Evolutionary conservation across 2,797 vertebrate species (phyloP).

Genomic region (Gadopsis bispinosus): DNA sequence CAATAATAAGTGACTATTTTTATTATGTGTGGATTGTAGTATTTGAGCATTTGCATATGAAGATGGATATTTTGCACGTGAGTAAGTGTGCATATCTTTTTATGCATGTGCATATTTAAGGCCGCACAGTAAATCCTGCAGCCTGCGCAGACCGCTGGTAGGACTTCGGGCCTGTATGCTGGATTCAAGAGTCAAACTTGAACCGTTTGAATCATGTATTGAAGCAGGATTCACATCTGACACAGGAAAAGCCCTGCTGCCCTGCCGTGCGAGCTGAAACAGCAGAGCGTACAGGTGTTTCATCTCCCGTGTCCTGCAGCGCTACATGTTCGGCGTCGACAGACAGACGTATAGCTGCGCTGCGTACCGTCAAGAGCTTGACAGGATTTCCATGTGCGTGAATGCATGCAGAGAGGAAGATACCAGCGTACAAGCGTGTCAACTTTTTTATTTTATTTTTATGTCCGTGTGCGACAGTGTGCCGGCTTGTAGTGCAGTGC

Average conservation of each 20-base stretch:
- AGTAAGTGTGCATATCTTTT: background rate
- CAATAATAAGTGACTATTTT: background rate
- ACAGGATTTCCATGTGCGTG: background rate
- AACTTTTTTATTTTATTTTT: background rate
- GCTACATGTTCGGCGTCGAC: slow-evolving; percentile 13
- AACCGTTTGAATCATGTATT: slow-evolving; percentile 55
- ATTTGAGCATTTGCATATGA: background rate
- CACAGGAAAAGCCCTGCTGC: slow-evolving; percentile 26
- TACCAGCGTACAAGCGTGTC: background rate
- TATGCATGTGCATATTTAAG: background rate
- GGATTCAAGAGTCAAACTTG: slow-evolving; percentile 41
- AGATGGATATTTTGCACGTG: background rate
- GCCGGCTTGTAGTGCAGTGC: background rate
- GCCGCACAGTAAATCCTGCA: background rate
- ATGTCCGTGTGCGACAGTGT: background rate
- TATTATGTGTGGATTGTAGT: background rate
- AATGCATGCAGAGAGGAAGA: background rate
- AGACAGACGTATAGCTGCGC: slow-evolving; percentile 5
- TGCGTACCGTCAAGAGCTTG: background rate
- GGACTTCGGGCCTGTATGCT: background rate
- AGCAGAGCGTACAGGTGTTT: slow-evolving; percentile 21
- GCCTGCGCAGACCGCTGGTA: background rate
- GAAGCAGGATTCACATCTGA: slow-evolving; percentile 1
- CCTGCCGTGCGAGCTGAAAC: slow-evolving; percentile 25
- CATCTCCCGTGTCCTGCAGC: slow-evolving; percentile 18